Evolutionary conservation across 2,888 invertebrate genomes (phyloP).

Genomic region (Papilio protenor): DNA sequence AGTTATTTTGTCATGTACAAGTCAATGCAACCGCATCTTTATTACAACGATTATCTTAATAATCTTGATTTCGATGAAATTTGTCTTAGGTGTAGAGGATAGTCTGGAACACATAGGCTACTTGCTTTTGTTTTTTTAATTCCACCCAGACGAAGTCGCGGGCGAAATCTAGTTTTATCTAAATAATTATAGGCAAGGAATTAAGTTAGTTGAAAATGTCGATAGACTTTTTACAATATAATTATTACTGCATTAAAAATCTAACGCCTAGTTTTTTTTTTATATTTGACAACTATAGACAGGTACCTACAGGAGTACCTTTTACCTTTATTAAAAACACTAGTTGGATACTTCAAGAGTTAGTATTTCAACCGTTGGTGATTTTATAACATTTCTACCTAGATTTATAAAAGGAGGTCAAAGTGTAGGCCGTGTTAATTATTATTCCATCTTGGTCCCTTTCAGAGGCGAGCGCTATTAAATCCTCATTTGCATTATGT

Average conservation of each 20-base stretch:
- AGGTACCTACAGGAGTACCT: too few species aligned
- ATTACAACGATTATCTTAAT: background rate
- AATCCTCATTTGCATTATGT: slow-evolving; percentile 45
- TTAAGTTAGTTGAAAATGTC: too few species aligned
- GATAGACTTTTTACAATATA: background rate
- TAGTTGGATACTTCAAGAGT: background rate
- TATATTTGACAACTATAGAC: too few species aligned
- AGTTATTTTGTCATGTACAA: background rate
- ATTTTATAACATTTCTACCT: background rate
- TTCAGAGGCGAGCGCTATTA: slow-evolving; percentile 35
- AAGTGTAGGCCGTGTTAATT: slow-evolving; percentile 38
- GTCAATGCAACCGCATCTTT: background rate
- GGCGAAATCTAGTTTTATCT: too few species aligned
- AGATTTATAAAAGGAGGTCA: slow-evolving; percentile 25
- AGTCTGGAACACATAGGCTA: too few species aligned
- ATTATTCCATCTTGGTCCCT: slow-evolving; percentile 43
- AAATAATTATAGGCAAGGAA: too few species aligned
- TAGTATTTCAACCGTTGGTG: background rate
- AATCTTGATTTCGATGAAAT: too few species aligned
- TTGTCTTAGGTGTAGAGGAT: too few species aligned
- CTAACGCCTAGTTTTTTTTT: background rate
- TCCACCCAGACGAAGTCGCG: too few species aligned
- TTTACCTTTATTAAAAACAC: background rate
- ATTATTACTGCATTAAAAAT: background rate
- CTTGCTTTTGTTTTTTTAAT: too few species aligned